Base-by-base conservation (phyloP, 1,140 invertebrate genomes). In the Spodoptera frugiperda region DNA sequence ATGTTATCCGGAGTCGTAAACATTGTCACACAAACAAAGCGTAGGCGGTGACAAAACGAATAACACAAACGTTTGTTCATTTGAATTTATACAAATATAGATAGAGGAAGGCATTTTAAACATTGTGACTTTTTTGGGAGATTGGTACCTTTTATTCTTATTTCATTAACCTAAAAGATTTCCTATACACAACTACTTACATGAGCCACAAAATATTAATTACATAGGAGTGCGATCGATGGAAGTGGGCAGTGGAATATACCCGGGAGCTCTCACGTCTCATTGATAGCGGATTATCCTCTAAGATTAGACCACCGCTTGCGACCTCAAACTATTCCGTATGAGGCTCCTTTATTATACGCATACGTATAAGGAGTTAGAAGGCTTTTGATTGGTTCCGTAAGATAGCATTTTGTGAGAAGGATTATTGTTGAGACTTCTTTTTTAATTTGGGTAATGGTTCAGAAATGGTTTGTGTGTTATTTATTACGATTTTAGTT, bases 241-340 rank as follows among this genome's bases (percentile, higher is more conserved):
- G 39, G 48, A 25, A 14, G 55, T 51, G 10, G 25, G 68, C 57
- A 3, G 48, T 9, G 25, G 54, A 39, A 73, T 83, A 84, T 83
- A 88, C 79, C 72, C 54, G 49, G 57, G 57, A 70, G 82, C 76
- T 63, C 74, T 73, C 82, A 81, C 85, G 85, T 82, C 87, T 88
- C 90, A 92, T 92, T 90, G 90, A 87, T 87, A 89, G 82, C 79
- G 89, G 89, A 87, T 91, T 89, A 92, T 90, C 89, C 87, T 77
- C 17, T 68, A 84, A 88, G 90, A 90, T 90, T 90, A 90, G 84
- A 84, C 82, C 84, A 77, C 77, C 46, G 76, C 77, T 80, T 72
- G 79, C 80, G 83, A 82, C 82, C 83, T 83, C 82, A 83, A 84
- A 87, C 88, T 89, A 87, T 84, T 74, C 76, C 76, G 68, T 59